Evolutionary conservation across 2,888 invertebrate species (phyloP), one percentile per base, ranked within the genome.

Genomic region (Gymnoscelis rufifasciata): DNA sequence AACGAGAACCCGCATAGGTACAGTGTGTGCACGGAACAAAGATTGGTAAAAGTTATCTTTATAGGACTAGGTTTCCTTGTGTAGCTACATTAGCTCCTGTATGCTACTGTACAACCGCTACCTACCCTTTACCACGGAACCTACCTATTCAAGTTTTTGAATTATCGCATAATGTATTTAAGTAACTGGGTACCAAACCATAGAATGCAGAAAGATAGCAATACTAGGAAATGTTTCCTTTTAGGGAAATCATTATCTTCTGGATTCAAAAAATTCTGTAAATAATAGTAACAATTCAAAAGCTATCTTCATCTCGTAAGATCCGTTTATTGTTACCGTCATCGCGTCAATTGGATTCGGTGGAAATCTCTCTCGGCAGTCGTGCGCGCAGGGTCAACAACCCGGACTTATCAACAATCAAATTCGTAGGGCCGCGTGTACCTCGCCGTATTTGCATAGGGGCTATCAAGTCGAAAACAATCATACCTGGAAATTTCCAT

Each of bases 361-460:
- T 72, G 66, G 73, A 78, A 80, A 58, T 52, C 55, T 78, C 70
- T 50, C 54, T 74, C 62, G 66, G 62, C 66, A 75, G 78, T 80
- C 83, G 83, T 81, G 82, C 77, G 78, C 74, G 66, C 69, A 75
- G 71, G 79, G 74, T 78, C 78, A 61, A 68, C 67, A 74, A 88
- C 80, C 84, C 80, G 73, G 72, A 81, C 69, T 83, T 83, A 81
- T 81, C 78, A 78, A 75, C 77, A 74, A 76, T 80, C 70, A 74
- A 78, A 76, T 72, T 72, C 68, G 69, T 77, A 67, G 68, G 71
- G 72, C 73, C 73, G 71, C 54, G 47, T 52, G 61, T 70, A 62
- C 60, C 67, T 54, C 55, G 57, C 43, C 60, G 57, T 74, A 78
- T 78, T 78, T 77, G 77, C 78, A 74, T 74, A 71, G 64, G 64